Percentiles rank a stretch among this genome's conserved stretches.
Evolutionary conservation across 2,797 vertebrate genomes (phyloP).

Genomic region (Caiman crocodilus): DNA sequence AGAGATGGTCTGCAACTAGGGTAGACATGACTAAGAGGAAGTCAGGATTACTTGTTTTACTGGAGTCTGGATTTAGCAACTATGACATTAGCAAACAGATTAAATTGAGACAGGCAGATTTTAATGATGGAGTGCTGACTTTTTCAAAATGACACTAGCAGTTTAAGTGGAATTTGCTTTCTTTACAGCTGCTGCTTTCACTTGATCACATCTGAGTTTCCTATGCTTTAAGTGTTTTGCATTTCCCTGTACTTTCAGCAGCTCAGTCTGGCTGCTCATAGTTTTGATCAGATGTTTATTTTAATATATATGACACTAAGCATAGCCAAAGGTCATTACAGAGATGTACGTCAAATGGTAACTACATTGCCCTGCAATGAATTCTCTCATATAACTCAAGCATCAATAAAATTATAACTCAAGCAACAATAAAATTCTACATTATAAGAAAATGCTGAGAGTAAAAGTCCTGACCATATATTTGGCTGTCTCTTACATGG

Average conservation of each 20-base stretch:
- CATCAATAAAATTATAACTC: conserved; percentile 20
- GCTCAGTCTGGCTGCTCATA: conserved; percentile 32
- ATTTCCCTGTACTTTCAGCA: neutral
- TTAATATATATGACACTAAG: conserved; percentile 37
- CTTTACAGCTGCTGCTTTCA: conserved; percentile 9
- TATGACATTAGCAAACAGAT: neutral
- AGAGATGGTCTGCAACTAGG: neutral
- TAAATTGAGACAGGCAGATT: neutral
- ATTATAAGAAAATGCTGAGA: conserved; percentile 33
- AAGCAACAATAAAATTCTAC: conserved; percentile 6
- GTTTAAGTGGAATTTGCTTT: neutral
- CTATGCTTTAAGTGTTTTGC: neutral
- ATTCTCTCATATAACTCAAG: conserved; percentile 27
- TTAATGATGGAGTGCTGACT: neutral
- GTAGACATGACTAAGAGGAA: neutral
- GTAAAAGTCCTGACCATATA: neutral
- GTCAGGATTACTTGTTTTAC: neutral
- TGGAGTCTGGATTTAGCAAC: neutral
- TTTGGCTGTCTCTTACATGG: neutral
- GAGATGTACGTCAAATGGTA: conserved; percentile 32
- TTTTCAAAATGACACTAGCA: neutral
- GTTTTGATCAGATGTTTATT: conserved; percentile 37
- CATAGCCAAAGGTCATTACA: conserved; percentile 37
- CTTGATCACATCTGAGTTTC: neutral
- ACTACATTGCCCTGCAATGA: conserved; percentile 47